Base-by-base conservation (phyloP, 2,888 invertebrate species). In the Drosophila yooni region DNA sequence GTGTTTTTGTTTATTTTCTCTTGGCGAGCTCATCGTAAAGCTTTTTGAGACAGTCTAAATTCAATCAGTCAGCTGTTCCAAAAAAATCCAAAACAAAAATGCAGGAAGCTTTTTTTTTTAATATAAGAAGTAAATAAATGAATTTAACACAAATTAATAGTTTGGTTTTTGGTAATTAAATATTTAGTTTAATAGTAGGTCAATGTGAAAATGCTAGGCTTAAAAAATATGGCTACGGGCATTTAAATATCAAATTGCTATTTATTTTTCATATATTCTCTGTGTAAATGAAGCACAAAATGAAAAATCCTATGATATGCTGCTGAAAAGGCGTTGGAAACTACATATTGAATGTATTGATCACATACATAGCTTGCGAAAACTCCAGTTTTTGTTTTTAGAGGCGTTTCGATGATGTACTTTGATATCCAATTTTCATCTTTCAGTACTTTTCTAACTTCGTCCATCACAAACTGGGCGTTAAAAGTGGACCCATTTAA, bases 391-490 rank as follows among this genome's bases (percentile, higher is more conserved):
- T 31, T 31, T 1, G 8, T 40, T 21, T 15, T 57, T 2, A 57
- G 57, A 10, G 57, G 57, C 3, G n/a, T 29, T 21, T 57, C 57
- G 15, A 65, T 5, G 31, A 29, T 7, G 25, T 31, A 10, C 18
- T 58, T 25, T 29, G 63, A 48, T 15, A 21, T 58, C 59, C 59
- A 63, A n/a, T 58, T 48, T 36, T 63, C 59, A 18, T 36, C 1
- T 10, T 36, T 36, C 8, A 63, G 46, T 29, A 10, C 6, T 36
- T 18, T 48, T 58, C 48, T 46, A 3, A 63, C 25, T 10, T 58
- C 59, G 6, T 63, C 59, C 31, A 63, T 15, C 0, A 58, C 3
- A 2, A 29, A 6, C 36, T 38, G n/a, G 5, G 48, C 48, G n/a
- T 58, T 59, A 18, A 63, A 46, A 25, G 27, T 15, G 25, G 25